Base-by-base conservation (phyloP, 1,140 invertebrate species). In the Euschistus heros region DNA sequence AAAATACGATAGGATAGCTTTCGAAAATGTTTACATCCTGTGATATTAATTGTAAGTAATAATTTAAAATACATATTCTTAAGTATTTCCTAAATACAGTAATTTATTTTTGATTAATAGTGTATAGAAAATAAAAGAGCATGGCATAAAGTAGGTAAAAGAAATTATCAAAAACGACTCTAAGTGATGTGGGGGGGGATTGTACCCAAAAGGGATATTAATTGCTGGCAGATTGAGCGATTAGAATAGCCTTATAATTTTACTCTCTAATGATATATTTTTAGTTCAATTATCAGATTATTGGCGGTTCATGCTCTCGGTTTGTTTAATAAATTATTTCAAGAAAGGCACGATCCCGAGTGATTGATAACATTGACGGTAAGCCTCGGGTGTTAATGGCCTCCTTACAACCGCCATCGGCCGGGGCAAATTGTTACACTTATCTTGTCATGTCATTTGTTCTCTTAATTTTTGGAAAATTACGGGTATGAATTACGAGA, bases 121-220 rank as follows among this genome's bases (percentile, higher is more conserved):
- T 1, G 33, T 37, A 37, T 6, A 10, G 33, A 37, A 37, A 37
- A 37, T 37, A 37, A 6, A 10, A 37, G 33, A 37, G 10, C 33
- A 37, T 10, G 33, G 33, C 1, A 37, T 37, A 10, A 37, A 37
- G 33, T 37, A 37, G 33, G 33, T 37, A 50, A n/a, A 50, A 14
- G 47, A 50, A 50, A 50, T 50, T 50, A 50, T 50, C n/a, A 50
- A 50, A 50, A 50, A 50, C n/a, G 47, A 50, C 47, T 5, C n/a
- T 50, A 50, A 50, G 47, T 50, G 47, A 22, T 50, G 47, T n/a
- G n/a, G n/a, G n/a, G n/a, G n/a, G n/a, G n/a, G 47, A 6, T 22
- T 18, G 3, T 6, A 10, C 47, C n/a, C 6, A 50, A 50, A 50
- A 50, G n/a, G 22, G 47, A 50, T 2, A 50, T 50, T 50, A 50